Percentiles rank a stretch among this genome's conserved stretches.
phyloP scores from a whole-genome alignment of 2,113 vertebrate genomes.

The Tyrannus savana region DNA sequence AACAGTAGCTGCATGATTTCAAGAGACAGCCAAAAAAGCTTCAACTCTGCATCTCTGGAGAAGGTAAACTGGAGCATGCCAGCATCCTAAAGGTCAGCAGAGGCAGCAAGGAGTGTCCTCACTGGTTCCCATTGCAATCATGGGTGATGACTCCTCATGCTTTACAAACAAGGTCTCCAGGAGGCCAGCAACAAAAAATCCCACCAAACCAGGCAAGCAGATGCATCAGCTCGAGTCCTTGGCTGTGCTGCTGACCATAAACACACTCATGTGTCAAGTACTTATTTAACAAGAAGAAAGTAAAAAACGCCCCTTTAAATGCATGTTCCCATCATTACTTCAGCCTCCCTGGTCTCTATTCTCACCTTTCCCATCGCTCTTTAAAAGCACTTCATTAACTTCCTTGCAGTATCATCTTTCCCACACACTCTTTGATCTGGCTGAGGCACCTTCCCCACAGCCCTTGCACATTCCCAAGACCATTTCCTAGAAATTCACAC shows the following conservation, averaged over 20 bases:
- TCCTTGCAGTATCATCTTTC: background rate
- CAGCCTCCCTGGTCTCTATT: background rate
- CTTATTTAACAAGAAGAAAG: background rate
- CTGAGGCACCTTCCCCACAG: background rate
- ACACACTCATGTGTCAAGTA: background rate
- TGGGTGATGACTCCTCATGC: background rate
- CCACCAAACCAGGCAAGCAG: background rate
- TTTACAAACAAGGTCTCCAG: background rate
- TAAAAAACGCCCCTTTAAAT: background rate
- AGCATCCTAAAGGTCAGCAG: background rate
- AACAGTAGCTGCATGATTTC: background rate
- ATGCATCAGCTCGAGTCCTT: background rate
- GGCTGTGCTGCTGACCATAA: background rate
- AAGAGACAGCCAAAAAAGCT: background rate
- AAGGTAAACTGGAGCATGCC: background rate
- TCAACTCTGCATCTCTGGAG: background rate
- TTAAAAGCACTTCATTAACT: background rate
- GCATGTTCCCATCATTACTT: background rate
- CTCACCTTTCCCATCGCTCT: background rate
- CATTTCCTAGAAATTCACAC: background rate
- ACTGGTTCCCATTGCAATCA: background rate
- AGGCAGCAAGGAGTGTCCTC: background rate
- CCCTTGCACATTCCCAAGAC: background rate
- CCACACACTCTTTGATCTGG: background rate
- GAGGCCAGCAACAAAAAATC: background rate